Base-by-base conservation (phyloP, 2,113 vertebrate species). In the Nansenia antarctica region DNA sequence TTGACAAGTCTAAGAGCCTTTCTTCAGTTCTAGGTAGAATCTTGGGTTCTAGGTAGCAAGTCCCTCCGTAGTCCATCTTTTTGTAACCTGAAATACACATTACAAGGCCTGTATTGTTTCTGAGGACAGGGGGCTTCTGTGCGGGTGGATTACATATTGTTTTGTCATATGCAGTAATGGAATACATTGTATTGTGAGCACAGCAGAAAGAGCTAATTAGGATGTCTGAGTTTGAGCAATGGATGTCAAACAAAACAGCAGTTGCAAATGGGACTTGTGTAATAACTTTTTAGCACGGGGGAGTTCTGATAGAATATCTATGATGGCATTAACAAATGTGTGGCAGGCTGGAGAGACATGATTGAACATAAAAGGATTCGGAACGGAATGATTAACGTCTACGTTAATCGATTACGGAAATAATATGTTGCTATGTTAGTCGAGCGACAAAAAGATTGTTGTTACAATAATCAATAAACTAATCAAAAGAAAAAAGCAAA, bases 301-400 rank as follows among this genome's bases (percentile, higher is more conserved):
- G 66, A 84, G 77, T 82, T 81, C 72, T 72, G 86, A 83, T 86
- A 76, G 62, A 87, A 87, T 67, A 73, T 76, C 79, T 73, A 73
- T 78, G 29, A 18, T 83, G 79, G 65, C 79, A 78, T 87, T 81
- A 76, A 82, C 82, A 85, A 86, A 80, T 74, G 80, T 76, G n/a
- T 77, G 62, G 80, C 76, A 52, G 61, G n/a, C n/a, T n/a, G n/a
- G n/a, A n/a, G 67, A 69, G 77, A 74, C 68, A 76, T 85, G 84
- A 89, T 87, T 83, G 79, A 85, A 85, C 76, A 79, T 76, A 84
- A 71, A 77, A 81, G 70, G 70, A 74, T 70, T 73, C 73, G 78
- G 65, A 83, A 81, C n/a, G 30, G 77, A 82, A 71, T 72, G 71
- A 72, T 76, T 60, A 57, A 71, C n/a, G 74, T 31, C 69, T 14